Evolutionary conservation across 2,888 invertebrate genomes (phyloP).

Genomic region (Orthosia incerta): DNA sequence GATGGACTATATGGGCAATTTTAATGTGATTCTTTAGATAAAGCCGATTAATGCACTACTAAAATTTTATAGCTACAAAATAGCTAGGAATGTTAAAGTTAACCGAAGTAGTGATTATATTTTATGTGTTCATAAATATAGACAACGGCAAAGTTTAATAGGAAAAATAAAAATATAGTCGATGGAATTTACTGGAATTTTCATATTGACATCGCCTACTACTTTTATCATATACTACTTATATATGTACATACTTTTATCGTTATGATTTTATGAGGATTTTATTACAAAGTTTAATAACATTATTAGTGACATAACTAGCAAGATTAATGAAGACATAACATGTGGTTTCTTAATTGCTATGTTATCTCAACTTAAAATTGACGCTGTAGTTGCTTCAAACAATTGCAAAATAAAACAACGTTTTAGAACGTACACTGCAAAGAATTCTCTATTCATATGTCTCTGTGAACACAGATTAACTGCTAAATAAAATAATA

Average conservation of each 20-base stretch:
- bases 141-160: conserved; percentile 14
- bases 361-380: neutral
- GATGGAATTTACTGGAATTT: conserved; percentile 4
- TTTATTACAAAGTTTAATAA: neutral
- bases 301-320: too few species aligned
- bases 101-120: conserved; percentile 41
- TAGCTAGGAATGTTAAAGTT: conserved; percentile 36
- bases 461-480: conserved; percentile 37
- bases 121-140: conserved; percentile 52
- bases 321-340: neutral
- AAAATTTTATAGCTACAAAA: conserved; percentile 56
- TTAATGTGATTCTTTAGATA: conserved; percentile 43
- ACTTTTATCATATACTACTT: too few species aligned
- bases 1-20: conserved; percentile 32
- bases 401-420: conserved; percentile 8
- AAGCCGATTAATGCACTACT: conserved; percentile 41
- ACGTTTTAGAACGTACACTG: neutral
- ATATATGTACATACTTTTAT: too few species aligned
- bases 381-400: neutral
- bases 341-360: neutral
- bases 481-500: conserved; percentile 56
- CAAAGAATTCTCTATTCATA: conserved; percentile 5
- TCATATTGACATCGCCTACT: neutral
- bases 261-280: neutral
- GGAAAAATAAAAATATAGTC: conserved; percentile 21